Conservation (phyloP, 2,888 invertebrate species). For the Nasonovia ribisnigri region DNA sequence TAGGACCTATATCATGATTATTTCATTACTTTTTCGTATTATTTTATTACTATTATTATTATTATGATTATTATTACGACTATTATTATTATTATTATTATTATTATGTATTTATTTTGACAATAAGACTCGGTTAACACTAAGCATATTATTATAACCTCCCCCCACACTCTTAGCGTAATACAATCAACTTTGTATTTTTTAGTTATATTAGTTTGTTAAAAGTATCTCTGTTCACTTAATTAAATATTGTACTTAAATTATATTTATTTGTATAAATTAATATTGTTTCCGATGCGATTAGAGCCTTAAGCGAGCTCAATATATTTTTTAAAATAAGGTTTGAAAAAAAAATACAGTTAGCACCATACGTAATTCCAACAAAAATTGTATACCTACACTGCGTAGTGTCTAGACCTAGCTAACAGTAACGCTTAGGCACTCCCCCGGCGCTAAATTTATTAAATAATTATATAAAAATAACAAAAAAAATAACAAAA, state of each 20-base stretch:
- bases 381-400: conserved; percentile 11
- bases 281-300: conserved; percentile 15
- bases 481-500: conserved; percentile 16
- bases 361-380: neutral
- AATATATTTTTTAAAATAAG: conserved; percentile 46
- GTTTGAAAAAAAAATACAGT: neutral
- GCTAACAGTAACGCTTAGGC: conserved; percentile 39
- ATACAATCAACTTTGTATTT: conserved; percentile 64
- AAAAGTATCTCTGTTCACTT: conserved; percentile 43
- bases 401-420: conserved; percentile 17
- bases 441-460: conserved; percentile 46
- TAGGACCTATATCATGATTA: conserved; percentile 47
- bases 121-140: conserved; percentile 53
- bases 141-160: conserved; percentile 24
- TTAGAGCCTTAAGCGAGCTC: conserved; percentile 48
- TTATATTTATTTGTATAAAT: conserved; percentile 34
- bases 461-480: conserved; percentile 31
- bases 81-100: conserved; percentile 38
- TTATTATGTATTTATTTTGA: conserved; percentile 52
- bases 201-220: conserved; percentile 55
- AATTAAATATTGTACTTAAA: conserved; percentile 40
- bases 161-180: conserved; percentile 58
- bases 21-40: conserved; percentile 6
- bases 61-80: conserved; percentile 37
- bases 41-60: conserved; percentile 22